Evolutionary conservation across 1,140 invertebrate genomes (phyloP), one percentile per base, ranked within the genome.

Genomic region (Magallana angulata): DNA sequence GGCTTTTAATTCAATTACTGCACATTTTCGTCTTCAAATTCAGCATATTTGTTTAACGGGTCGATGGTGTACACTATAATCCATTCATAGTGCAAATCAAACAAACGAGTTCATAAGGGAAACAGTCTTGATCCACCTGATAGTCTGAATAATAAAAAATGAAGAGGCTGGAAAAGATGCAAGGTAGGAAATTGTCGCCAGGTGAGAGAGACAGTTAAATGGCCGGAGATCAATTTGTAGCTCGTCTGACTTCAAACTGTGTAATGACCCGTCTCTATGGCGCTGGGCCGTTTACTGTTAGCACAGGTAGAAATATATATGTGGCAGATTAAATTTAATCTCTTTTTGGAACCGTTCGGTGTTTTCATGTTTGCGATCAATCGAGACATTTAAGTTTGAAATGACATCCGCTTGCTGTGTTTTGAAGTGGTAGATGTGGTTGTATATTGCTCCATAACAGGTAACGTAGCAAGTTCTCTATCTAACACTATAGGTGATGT

Each of bases 301-400:
- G 24, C 68, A 76, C 68, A 76, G 68, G 68, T 76, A 76, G 68
- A 76, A 76, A 76, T 76, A 76, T 71, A 71, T 76, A 24, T 76
- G 68, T 76, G 68, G 30, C 36, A 76, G 68, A 76, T 76, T 76
- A 76, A 76, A 76, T 76, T 76, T 76, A 76, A 76, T 76, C 68
- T 76, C 68, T 76, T 62, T 48, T n/a, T 76, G 24, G 68, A 76
- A 76, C 68, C 24, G 68, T 76, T 76, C 14, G 18, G 68, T 76
- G 36, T 76, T 76, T 76, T 76, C 24, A 76, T 76, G 68, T 76
- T 30, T 30, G 68, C 68, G 24, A 76, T 76, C 68, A 76, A 76
- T 76, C 68, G 68, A 76, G 68, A 76, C 68, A 36, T 76, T 76
- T 76, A 76, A 76, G 68, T 24, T 48, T 48, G 24, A 30, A 76